A percentile compares a stretch with the other conserved stretches of the same genome.
These are phyloP conservation scores for Hyles lineata DNA, from an alignment of 2,888 invertebrate genomes.

Conservation along the genomic window DNA sequence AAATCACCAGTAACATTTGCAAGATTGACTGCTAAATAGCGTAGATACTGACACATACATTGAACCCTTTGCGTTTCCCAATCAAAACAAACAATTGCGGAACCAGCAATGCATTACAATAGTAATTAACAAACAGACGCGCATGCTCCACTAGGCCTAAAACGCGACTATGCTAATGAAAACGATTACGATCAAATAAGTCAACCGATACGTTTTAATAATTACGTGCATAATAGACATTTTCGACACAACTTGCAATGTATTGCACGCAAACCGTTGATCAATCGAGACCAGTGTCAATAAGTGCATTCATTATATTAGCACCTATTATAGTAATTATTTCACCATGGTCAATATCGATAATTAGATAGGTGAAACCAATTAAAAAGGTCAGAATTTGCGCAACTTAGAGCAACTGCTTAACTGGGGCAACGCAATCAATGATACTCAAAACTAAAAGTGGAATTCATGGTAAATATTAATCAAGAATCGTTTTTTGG, in stretches of 20 bases:
- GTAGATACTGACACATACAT: neutral
- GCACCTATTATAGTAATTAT: constrained; percentile 13
- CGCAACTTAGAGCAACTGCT: neutral
- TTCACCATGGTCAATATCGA: neutral
- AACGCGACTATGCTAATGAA: constrained; percentile 30
- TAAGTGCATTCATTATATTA: neutral
- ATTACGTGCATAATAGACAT: constrained; percentile 60
- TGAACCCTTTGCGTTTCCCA: constrained; percentile 10
- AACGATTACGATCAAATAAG: constrained; percentile 61
- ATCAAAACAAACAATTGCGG: neutral
- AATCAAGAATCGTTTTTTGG: too few relatives aligned
- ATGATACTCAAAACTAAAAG: too few relatives aligned
- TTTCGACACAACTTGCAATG: constrained; percentile 50
- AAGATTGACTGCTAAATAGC: neutral
- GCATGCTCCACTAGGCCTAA: constrained; percentile 35
- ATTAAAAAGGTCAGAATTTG: neutral
- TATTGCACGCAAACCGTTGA: constrained; percentile 19
- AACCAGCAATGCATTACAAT: neutral
- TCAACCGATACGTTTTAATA: constrained; percentile 55
- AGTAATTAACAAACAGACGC: constrained; percentile 38
- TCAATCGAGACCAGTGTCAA: constrained; percentile 21
- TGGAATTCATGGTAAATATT: too few relatives aligned
- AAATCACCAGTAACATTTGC: neutral
- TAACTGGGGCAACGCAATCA: too few relatives aligned
- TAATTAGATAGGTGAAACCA: neutral